Base-by-base conservation (phyloP, 64 coral and sea anemone species). In the Pocillopora damicornis region DNA sequence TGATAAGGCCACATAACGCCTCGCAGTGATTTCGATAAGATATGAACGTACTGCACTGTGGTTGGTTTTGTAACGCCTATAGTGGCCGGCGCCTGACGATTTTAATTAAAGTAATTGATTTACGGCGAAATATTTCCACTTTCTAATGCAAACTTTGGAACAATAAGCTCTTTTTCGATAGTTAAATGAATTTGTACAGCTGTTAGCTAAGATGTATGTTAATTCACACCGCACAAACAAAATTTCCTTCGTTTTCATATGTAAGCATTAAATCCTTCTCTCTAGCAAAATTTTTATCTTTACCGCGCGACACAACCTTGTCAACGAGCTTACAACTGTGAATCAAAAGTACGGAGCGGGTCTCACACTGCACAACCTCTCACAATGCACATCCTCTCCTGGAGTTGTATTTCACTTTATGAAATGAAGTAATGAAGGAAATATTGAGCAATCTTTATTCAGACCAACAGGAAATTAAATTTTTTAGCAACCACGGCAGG, bases 381-480 rank as follows among this genome's bases (percentile, higher is more conserved):
- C 30, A 30, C 30, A 30, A 30, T 30, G 60, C 60, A 22, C 65
- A 22, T 3, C 1, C 22, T 67, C 16, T 67, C 15, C 7, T 25
- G 11, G 1, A 23, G 22, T 23, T 23, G n/a, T 71, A 58, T 77
- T 57, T 18, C 20, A 20, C n/a, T 45, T 16, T 23, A 14, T 15
- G 14, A 59, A 37, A 17, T 16, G 79, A 81, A 63, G 22, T 26
- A 26, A 37, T 15, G 16, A 63, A 34, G 42, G 42, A 80, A 80
- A 62, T 13, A 61, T 20, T 2, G 1, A 18, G 78, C 18, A 80
- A 80, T 80, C 51, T 80, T 35, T 4, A 78, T 78, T 63, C n/a
- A 81, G 1, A 13, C 11, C 26, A 35, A 81, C 79, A 81, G 79
- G 79, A 81, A 81, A 81, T 81, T 60, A 81, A 63, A 63, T 63